Conservation (phyloP, 1,140 invertebrate genomes). For the Cyphomyrmex costatus region DNA sequence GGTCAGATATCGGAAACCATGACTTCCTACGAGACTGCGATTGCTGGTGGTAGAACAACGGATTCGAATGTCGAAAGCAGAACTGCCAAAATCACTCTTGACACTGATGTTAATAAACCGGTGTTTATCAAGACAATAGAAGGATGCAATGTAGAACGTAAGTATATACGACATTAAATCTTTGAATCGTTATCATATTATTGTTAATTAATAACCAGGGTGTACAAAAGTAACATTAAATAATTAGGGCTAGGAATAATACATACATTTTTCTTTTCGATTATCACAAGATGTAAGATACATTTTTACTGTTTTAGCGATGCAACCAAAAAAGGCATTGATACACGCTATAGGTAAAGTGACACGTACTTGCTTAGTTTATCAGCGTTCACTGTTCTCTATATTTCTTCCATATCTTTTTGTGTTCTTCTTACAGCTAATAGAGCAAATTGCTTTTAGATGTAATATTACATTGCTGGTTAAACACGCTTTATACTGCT, state of each 20-base stretch:
- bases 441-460: constrained; percentile 77
- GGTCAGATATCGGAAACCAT: constrained; percentile 81
- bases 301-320: constrained; percentile 86
- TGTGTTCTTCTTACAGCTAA: constrained; percentile 61
- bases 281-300: constrained; percentile 65
- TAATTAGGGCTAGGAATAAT: constrained; percentile 21
- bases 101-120: constrained; percentile 88
- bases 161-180: constrained; percentile 86
- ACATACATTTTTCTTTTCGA: not conserved
- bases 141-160: constrained; percentile 93
- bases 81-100: constrained; percentile 78
- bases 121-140: constrained; percentile 91
- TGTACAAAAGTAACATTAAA: not conserved
- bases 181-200: not conserved
- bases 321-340: constrained; percentile 85
- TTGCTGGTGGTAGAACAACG: constrained; percentile 79
- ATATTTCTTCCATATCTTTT: constrained; percentile 53
- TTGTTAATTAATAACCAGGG: not conserved
- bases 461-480: constrained; percentile 64
- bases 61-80: constrained; percentile 72
- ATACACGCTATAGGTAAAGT: constrained; percentile 87
- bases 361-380: constrained; percentile 70
- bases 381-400: constrained; percentile 66
- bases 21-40: constrained; percentile 84
- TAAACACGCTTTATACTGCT: constrained; percentile 64